Percentiles rank a stretch among this genome's conserved stretches.
Conservation (phyloP, 2,113 vertebrate genomes). For the Corapipo altera region DNA sequence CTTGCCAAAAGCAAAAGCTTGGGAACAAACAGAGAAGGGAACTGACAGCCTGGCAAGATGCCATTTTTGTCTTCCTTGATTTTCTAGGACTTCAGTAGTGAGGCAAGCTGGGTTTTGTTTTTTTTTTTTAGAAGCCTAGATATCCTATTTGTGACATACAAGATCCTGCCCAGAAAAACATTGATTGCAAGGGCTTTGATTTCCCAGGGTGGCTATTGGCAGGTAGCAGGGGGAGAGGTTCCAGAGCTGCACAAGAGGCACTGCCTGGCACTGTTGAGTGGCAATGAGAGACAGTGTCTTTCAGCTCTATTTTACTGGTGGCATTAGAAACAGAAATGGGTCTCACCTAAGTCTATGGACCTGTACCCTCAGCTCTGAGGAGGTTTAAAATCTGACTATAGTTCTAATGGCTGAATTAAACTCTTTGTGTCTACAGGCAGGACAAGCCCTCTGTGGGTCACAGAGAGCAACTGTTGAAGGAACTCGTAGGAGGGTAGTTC, state of each 20-base stretch:
- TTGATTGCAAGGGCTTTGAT: background rate
- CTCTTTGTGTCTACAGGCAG: background rate
- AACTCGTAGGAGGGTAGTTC: background rate
- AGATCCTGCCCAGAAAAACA: background rate
- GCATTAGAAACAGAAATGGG: background rate
- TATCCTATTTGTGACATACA: background rate
- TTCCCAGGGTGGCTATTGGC: background rate
- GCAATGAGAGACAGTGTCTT: background rate
- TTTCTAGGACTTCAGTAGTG: background rate
- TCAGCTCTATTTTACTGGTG: background rate
- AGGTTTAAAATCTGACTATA: background rate
- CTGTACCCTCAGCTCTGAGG: background rate
- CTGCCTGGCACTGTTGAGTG: background rate
- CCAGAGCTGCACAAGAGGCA: background rate
- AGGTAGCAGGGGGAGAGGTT: background rate
- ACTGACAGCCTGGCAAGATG: conserved; percentile 19
- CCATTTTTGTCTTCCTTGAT: conserved; percentile 19
- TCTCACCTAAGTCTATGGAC: background rate
- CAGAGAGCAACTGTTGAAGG: background rate
- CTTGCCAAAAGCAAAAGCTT: conserved; percentile 44
- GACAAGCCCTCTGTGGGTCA: background rate
- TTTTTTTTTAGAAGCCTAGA: background rate
- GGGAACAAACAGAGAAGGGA: background rate
- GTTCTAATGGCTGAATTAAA: background rate
- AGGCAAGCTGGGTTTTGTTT: background rate